A percentile compares a stretch with the other conserved stretches of the same genome.
Evolutionary conservation across 2,113 vertebrate genomes (phyloP).

Genomic region (Tragelaphus imberbis): DNA sequence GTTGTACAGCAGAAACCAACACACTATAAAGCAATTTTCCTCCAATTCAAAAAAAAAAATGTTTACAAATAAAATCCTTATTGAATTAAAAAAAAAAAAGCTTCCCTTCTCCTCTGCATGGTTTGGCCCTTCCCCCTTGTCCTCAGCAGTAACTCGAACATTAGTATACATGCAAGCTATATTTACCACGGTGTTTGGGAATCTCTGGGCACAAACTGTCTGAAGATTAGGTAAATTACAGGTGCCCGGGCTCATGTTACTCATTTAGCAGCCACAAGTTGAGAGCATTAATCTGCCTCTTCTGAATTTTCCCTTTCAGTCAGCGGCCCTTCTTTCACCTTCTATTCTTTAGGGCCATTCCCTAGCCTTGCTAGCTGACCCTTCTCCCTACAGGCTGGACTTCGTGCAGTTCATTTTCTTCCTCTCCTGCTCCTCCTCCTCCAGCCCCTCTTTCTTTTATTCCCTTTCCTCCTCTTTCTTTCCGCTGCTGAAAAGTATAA

Average conservation of each 20-base stretch:
- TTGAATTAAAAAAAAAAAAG: not conserved
- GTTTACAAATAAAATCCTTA: not conserved
- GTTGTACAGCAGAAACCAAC: not conserved
- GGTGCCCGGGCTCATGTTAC: constrained; percentile 35
- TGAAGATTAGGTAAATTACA: constrained; percentile 52
- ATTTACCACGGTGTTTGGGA: constrained; percentile 55
- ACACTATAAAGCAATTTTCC: not conserved
- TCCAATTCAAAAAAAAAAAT: not conserved
- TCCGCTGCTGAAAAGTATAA: not conserved
- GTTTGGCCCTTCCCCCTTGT: not conserved
- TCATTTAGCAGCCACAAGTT: not conserved
- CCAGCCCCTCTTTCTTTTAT: not conserved
- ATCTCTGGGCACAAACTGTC: constrained; percentile 53
- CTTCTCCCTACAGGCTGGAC: not conserved
- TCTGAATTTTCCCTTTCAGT: not conserved
- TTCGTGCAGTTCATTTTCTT: not conserved
- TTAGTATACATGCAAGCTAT: constrained; percentile 46
- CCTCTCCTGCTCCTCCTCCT: not conserved
- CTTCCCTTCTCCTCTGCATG: not conserved
- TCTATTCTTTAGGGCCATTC: not conserved
- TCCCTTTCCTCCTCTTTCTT: not conserved
- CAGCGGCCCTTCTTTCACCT: not conserved
- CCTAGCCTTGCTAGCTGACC: not conserved
- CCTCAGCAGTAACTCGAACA: constrained; percentile 20
- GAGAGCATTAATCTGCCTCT: not conserved